A percentile compares a stretch with the other conserved stretches of the same genome.
Evolutionary conservation across 2,797 vertebrate species (phyloP).

Genomic region (Intellagama lesueurii): DNA sequence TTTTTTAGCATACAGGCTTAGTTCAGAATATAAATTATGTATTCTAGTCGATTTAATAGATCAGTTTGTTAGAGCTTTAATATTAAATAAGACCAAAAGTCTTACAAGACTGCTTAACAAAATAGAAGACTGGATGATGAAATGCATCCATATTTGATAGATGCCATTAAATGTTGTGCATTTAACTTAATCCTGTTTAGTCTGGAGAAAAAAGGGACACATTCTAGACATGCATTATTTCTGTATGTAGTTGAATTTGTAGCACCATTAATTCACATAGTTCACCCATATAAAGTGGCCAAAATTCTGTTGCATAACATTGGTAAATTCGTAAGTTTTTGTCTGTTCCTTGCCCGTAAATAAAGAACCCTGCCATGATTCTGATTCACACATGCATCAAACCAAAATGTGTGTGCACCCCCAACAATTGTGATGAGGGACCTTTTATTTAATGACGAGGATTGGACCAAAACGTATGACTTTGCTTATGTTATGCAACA

Average conservation of each 20-base stretch:
- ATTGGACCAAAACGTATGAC: too few species aligned
- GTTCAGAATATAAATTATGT: neutral
- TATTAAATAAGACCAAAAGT: neutral
- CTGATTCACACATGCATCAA: too few species aligned
- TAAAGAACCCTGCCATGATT: too few species aligned
- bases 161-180: neutral
- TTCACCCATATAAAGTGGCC: neutral
- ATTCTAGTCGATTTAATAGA: neutral
- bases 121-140: neutral
- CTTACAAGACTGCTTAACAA: neutral
- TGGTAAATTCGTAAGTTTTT: too few species aligned
- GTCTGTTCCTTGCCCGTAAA: too few species aligned
- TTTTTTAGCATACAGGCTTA: too few species aligned
- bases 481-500: too few species aligned
- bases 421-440: too few species aligned
- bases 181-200: neutral
- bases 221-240: neutral
- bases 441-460: too few species aligned
- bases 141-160: neutral
- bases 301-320: too few species aligned
- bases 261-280: neutral
- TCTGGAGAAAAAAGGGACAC: too few species aligned
- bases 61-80: neutral
- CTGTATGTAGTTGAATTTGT: neutral
- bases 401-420: too few species aligned